phyloP scores from a whole-genome alignment of 1,140 invertebrate genomes.

The Chlorops oryzae region DNA sequence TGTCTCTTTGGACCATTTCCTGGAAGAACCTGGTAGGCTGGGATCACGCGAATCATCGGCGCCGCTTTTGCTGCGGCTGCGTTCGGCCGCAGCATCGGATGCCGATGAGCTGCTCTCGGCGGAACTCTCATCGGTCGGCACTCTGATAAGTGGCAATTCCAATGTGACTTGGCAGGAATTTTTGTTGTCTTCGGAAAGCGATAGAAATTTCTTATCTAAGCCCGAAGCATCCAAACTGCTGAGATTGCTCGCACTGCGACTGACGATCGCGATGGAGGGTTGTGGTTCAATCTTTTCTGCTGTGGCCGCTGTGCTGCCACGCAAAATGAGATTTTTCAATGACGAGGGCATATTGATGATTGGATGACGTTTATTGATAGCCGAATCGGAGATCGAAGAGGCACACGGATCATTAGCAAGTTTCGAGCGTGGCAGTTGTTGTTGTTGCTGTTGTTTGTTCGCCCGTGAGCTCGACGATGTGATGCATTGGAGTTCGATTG shows the following conservation, averaged over 20 bases:
- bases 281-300: background rate
- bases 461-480: slow-evolving; percentile 7
- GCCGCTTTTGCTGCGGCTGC: slow-evolving; percentile 7
- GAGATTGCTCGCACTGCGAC: slow-evolving; percentile 5
- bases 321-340: slow-evolving; percentile 38
- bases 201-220: background rate
- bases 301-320: slow-evolving; percentile 17
- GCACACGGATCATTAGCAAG: slow-evolving; percentile 37
- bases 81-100: slow-evolving; percentile 8
- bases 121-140: slow-evolving; percentile 24
- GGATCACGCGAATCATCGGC: slow-evolving; percentile 30
- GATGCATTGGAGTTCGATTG: slow-evolving; percentile 1
- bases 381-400: slow-evolving; percentile 40
- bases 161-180: slow-evolving; percentile 42
- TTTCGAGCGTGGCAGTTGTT: slow-evolving; percentile 40
- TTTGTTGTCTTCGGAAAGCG: slow-evolving; percentile 22
- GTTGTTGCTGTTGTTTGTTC: slow-evolving; percentile 19
- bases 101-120: slow-evolving; percentile 10
- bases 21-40: slow-evolving; percentile 38
- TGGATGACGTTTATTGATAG: slow-evolving; percentile 33
- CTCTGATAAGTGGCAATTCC: slow-evolving; percentile 42
- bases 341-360: slow-evolving; percentile 40
- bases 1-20: slow-evolving; percentile 48
- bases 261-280: background rate
- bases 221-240: background rate